Evolutionary conservation across 2,888 invertebrate genomes (phyloP).

Genomic region (Apamea epomidion): DNA sequence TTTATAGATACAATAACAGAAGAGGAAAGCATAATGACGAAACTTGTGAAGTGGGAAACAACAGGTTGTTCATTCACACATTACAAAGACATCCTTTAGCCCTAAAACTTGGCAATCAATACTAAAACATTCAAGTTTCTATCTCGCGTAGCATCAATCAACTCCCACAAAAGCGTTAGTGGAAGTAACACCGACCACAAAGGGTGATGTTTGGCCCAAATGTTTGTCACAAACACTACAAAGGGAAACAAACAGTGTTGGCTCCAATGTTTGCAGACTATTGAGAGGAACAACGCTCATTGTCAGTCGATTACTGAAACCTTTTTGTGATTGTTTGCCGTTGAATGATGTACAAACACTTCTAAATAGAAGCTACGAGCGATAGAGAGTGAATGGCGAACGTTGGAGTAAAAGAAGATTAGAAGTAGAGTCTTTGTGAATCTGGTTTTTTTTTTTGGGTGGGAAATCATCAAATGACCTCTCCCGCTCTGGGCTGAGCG

Average conservation of each 20-base stretch:
- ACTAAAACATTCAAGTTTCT: slow-evolving; percentile 3
- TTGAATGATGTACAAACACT: neutral
- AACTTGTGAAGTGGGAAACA: neutral
- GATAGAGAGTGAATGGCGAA: neutral
- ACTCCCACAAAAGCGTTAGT: slow-evolving; percentile 7
- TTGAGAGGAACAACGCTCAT: slow-evolving; percentile 20
- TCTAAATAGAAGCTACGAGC: neutral
- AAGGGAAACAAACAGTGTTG: slow-evolving; percentile 34
- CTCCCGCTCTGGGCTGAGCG: too few species aligned
- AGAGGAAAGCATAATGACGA: too few species aligned
- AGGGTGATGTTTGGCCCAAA: slow-evolving; percentile 19
- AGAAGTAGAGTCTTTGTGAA: neutral
- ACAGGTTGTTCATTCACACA: neutral
- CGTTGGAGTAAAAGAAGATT: neutral
- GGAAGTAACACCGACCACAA: slow-evolving; percentile 11
- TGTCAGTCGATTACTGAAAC: slow-evolving; percentile 21
- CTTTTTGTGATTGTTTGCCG: slow-evolving; percentile 26
- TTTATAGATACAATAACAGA: neutral
- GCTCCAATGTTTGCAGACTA: slow-evolving; percentile 25
- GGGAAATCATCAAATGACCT: too few species aligned
- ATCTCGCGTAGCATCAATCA: slow-evolving; percentile 18
- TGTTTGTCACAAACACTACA: slow-evolving; percentile 34
- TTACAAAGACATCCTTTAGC: slow-evolving; percentile 4
- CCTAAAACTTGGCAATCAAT: slow-evolving; percentile 18
- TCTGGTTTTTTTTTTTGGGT: too few species aligned